Conservation (phyloP, 2,797 vertebrate species). For the Melopsittacus undulatus region DNA sequence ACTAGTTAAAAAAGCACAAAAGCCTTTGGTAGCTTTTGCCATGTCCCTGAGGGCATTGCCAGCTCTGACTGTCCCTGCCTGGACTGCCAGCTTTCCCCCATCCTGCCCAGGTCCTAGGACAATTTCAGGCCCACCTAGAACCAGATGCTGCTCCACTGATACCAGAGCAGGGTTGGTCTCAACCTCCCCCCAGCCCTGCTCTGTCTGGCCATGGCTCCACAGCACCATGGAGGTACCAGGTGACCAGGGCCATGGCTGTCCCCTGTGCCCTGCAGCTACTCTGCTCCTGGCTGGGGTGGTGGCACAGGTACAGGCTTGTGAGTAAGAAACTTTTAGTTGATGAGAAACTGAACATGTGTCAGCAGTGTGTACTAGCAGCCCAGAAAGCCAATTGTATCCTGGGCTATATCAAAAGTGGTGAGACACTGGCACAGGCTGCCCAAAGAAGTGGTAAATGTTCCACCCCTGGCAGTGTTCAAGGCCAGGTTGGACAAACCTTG, state of each 20-base stretch:
- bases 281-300: neutral
- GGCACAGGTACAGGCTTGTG: neutral
- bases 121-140: neutral
- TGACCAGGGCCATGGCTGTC: neutral
- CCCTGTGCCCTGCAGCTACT: neutral
- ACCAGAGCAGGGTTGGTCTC: neutral
- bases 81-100: fast-evolving
- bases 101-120: too few relatives aligned
- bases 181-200: neutral
- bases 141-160: neutral
- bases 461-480: neutral
- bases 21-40: neutral
- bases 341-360: neutral
- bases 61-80: neutral
- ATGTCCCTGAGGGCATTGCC: neutral
- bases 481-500: too few relatives aligned
- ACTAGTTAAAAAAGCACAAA: neutral
- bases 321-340: neutral
- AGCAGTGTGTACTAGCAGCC: neutral
- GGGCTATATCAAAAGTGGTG: neutral
- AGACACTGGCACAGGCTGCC: neutral
- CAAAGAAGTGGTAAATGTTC: neutral
- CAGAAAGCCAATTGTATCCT: neutral
- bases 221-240: too few relatives aligned
- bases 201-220: fast-evolving